phyloP scores from a whole-genome alignment of 1,140 invertebrate species.

The Tetragnatha versicolor region DNA sequence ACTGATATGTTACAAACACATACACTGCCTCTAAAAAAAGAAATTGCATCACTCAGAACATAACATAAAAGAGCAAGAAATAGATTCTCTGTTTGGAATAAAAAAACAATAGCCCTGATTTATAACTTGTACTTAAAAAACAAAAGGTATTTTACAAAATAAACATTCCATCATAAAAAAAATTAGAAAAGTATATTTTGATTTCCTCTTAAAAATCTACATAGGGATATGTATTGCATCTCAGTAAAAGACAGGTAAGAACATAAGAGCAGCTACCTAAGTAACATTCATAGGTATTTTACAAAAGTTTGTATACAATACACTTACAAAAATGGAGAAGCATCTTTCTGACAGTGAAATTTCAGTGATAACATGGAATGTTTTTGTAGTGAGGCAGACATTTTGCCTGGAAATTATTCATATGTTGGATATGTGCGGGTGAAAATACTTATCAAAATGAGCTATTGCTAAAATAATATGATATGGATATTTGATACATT shows the following conservation, averaged over 20 bases:
- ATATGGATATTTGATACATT: too few relatives aligned
- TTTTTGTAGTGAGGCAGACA: not conserved
- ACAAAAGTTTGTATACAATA: not conserved
- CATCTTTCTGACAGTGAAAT: slow-evolving; percentile 5
- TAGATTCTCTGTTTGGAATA: not conserved
- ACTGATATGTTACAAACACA: slow-evolving; percentile 54
- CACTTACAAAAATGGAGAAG: not conserved
- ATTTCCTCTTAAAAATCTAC: not conserved
- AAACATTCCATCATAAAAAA: not conserved
- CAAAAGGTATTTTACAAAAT: not conserved
- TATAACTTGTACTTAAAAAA: slow-evolving; percentile 37
- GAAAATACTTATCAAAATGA: too few relatives aligned
- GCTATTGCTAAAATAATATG: too few relatives aligned
- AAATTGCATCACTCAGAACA: not conserved
- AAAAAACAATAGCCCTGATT: slow-evolving; percentile 20
- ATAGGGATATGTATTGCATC: slow-evolving; percentile 14
- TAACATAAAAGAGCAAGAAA: not conserved
- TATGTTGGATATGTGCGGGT: too few relatives aligned
- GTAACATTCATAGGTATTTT: too few relatives aligned
- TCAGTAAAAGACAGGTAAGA: not conserved
- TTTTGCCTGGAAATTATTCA: too few relatives aligned
- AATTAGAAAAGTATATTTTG: not conserved
- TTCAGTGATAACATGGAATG: not conserved
- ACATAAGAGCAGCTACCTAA: not conserved
- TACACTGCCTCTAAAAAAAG: slow-evolving; percentile 35